Evolutionary conservation across 2,113 vertebrate genomes (phyloP).

Genomic region (Rhynchomys soricoides): DNA sequence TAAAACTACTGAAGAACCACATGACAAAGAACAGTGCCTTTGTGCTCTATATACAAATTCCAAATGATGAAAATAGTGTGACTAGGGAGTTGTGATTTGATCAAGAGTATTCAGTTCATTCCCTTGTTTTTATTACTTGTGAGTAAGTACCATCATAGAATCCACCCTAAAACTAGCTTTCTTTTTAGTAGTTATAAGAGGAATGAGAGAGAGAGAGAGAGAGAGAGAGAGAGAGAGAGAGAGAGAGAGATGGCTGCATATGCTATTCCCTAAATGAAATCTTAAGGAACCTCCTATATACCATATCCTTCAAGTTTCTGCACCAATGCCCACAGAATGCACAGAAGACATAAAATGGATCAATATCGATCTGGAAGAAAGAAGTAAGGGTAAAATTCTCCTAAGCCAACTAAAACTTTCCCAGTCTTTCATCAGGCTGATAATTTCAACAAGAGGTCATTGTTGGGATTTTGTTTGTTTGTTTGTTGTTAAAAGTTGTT

Average conservation of each 20-base stretch:
- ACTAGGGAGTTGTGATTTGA: not conserved
- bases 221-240: not conserved
- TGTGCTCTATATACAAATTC: slow-evolving; percentile 26
- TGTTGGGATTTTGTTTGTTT: not conserved
- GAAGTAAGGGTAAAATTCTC: not conserved
- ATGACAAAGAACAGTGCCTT: slow-evolving; percentile 7
- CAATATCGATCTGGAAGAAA: not conserved
- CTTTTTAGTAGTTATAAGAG: slow-evolving; percentile 6
- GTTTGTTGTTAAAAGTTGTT: slow-evolving; percentile 33
- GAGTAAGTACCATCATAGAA: not conserved
- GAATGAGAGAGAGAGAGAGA: not conserved
- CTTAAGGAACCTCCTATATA: not conserved
- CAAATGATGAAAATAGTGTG: slow-evolving; percentile 35
- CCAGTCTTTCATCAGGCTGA: not conserved
- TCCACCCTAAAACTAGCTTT: not conserved
- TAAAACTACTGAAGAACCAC: slow-evolving; percentile 34
- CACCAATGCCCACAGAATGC: not conserved
- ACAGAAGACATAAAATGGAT: not conserved
- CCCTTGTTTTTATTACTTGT: not conserved
- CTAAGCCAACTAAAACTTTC: slow-evolving; percentile 45
- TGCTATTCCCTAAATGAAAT: slow-evolving; percentile 7
- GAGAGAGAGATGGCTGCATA: not conserved
- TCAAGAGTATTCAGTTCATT: not conserved
- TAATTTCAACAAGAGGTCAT: not conserved
- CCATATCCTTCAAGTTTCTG: slow-evolving; percentile 15